Evolutionary conservation across 2,113 vertebrate genomes (phyloP).

Genomic region (Numida meleagris): DNA sequence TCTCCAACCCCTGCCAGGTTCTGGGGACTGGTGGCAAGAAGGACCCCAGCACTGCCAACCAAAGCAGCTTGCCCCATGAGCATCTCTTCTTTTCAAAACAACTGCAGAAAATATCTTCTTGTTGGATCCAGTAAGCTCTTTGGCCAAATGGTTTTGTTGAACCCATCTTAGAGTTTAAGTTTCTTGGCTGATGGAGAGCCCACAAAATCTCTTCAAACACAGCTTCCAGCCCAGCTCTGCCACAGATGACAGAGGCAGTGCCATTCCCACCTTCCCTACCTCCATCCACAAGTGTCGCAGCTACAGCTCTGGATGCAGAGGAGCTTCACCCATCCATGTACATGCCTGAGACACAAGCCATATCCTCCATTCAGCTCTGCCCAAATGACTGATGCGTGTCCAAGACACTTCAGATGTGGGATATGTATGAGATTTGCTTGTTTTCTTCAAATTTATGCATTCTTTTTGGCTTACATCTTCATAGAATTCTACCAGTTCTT

Average conservation of each 20-base stretch:
- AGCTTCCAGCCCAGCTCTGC: not conserved
- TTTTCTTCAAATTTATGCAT: not conserved
- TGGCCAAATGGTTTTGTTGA: not conserved
- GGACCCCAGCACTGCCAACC: not conserved
- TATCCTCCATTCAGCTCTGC: not conserved
- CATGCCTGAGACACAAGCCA: not conserved
- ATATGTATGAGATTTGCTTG: not conserved
- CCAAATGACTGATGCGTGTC: not conserved
- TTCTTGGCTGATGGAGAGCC: not conserved
- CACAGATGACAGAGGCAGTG: not conserved
- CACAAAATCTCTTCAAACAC: not conserved
- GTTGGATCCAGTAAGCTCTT: not conserved
- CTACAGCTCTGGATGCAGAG: not conserved
- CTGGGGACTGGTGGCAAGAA: not conserved
- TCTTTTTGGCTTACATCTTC: not conserved
- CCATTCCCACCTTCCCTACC: not conserved
- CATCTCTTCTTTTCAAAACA: not conserved
- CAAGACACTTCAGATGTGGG: not conserved
- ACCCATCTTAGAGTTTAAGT: not conserved
- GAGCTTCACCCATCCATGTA: not conserved
- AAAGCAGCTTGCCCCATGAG: not conserved
- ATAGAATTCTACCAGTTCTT: not conserved
- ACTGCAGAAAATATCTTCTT: not conserved
- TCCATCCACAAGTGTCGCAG: rapidly evolving
- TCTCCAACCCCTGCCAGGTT: not conserved